Conservation (phyloP, 2,888 invertebrate genomes). For the Sicus ferrugineus region DNA sequence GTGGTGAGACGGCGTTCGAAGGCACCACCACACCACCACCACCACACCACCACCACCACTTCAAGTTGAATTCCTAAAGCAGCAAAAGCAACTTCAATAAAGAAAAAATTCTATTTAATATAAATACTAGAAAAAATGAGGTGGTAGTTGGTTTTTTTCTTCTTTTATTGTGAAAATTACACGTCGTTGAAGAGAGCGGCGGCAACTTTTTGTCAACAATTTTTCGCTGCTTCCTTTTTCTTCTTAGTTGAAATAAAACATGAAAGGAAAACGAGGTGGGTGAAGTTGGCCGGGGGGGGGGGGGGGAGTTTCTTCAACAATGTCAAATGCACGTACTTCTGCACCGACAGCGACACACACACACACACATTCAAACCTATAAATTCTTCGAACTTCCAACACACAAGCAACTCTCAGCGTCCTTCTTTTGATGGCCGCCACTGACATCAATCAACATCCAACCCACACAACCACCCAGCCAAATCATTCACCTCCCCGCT, state of each 20-base stretch:
- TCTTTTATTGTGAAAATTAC: constrained; percentile 33
- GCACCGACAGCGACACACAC: background rate
- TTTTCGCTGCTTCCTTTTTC: background rate
- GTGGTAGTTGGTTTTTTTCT: background rate
- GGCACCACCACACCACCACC: too few species aligned
- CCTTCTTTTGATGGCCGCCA: background rate
- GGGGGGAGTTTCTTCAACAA: constrained; percentile 20
- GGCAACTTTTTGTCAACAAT: constrained; percentile 31
- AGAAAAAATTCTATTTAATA: constrained; percentile 12
- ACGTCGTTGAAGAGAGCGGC: constrained; percentile 37
- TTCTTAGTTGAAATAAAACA: too few species aligned
- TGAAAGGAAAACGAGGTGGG: background rate
- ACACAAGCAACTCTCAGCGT: background rate
- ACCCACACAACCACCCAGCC: background rate
- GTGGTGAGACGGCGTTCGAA: too few species aligned
- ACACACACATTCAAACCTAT: background rate
- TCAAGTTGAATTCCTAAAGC: constrained; percentile 23
- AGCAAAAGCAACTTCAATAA: background rate
- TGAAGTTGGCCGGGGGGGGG: background rate
- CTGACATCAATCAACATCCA: background rate
- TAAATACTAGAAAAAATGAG: background rate
- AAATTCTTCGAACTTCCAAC: background rate
- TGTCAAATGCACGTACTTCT: constrained; percentile 24
- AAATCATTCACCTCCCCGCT: background rate
- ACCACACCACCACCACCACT: too few species aligned